These are phyloP conservation scores for Alligator mississippiensis DNA, from an alignment of 2,113 vertebrate genomes.

Conservation along the genomic window DNA sequence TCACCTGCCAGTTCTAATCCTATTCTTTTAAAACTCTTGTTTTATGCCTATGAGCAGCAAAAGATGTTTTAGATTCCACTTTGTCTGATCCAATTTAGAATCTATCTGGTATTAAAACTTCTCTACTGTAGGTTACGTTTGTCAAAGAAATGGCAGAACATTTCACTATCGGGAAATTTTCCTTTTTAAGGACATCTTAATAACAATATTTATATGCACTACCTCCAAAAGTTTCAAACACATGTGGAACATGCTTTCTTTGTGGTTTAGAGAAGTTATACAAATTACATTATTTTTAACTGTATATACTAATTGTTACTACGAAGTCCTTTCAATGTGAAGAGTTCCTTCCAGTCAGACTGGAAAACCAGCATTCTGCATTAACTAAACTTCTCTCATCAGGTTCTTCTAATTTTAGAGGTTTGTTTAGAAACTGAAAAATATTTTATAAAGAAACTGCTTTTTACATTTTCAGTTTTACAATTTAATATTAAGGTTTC, in stretches of 20 bases:
- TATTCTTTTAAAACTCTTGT: not conserved
- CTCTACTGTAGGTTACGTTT: too few species aligned
- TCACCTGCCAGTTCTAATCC: not conserved
- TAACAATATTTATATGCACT: not conserved
- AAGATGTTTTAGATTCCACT: not conserved
- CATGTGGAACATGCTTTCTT: not conserved
- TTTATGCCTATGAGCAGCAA: not conserved
- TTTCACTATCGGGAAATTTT: not conserved
- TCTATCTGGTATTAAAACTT: not conserved
- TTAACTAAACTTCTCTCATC: not conserved
- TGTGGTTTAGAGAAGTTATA: not conserved
- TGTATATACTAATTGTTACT: not conserved
- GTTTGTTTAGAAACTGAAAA: not conserved
- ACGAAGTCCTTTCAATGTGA: not conserved
- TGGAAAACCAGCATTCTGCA: not conserved
- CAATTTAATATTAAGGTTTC: not conserved
- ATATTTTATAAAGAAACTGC: not conserved
- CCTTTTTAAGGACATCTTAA: not conserved
- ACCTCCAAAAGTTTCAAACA: not conserved
- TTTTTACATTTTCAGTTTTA: not conserved
- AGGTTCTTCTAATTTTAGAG: not conserved
- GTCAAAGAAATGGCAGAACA: too few species aligned
- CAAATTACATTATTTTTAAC: not conserved
- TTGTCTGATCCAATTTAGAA: not conserved
- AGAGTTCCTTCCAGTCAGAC: not conserved